These are phyloP conservation scores for Drosophila quasianomalipes DNA, from an alignment of 2,888 invertebrate genomes.

Conservation along the genomic window DNA sequence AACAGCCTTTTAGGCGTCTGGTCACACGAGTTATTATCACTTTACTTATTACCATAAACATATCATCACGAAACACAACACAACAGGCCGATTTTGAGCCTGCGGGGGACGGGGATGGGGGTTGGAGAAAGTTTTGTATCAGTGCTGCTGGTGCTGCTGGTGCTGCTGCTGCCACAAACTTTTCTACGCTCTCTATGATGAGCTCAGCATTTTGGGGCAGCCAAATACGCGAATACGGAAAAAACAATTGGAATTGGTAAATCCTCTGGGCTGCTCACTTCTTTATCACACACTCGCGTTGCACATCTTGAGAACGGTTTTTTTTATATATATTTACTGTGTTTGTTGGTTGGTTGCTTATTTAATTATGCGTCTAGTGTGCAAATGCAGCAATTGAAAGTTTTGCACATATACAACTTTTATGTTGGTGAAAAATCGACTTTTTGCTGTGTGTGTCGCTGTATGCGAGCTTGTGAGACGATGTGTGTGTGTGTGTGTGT, in stretches of 20 bases:
- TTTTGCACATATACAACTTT: constrained; percentile 73
- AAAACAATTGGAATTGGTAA: constrained; percentile 1
- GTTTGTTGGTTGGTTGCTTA: constrained; percentile 13
- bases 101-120: constrained; percentile 2
- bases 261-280: constrained; percentile 11
- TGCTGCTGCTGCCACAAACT: constrained; percentile 39
- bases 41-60: constrained; percentile 48
- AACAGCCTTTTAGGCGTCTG: constrained; percentile 60
- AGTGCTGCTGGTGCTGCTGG: constrained; percentile 22
- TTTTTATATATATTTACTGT: constrained; percentile 7
- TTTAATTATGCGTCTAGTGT: constrained; percentile 21
- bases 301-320: constrained; percentile 28
- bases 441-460: constrained; percentile 58
- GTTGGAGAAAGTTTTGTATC: constrained; percentile 27
- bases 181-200: constrained; percentile 59
- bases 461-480: constrained; percentile 3
- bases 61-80: constrained; percentile 44
- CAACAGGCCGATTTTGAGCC: constrained; percentile 18
- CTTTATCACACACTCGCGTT: constrained; percentile 24
- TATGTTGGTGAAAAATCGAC: constrained; percentile 80
- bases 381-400: constrained; percentile 63
- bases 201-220: constrained; percentile 72
- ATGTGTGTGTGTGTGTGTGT: constrained; percentile 24
- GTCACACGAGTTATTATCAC: constrained; percentile 40
- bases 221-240: constrained; percentile 14